Conservation (phyloP, 2,113 vertebrate genomes). For the Centropus bengalensis region DNA sequence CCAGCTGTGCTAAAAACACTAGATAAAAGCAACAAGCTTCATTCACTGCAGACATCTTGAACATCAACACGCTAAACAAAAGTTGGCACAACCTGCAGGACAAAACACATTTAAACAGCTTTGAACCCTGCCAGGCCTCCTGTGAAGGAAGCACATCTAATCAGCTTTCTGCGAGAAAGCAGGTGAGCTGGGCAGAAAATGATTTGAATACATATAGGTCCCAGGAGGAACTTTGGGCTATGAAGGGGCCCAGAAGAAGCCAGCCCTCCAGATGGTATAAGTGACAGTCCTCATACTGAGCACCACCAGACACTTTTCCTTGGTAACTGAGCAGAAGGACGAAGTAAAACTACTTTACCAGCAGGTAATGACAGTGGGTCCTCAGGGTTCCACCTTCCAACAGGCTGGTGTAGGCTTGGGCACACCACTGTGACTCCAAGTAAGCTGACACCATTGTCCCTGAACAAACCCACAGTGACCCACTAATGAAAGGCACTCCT, state of each 20-base stretch:
- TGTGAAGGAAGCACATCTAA: not conserved
- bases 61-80: not conserved
- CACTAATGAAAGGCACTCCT: not conserved
- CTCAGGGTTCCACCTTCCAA: not conserved
- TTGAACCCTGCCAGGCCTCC: not conserved
- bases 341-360: not conserved
- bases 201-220: not conserved
- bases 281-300: not conserved
- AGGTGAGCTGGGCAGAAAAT: not conserved
- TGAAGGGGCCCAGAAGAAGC: not conserved
- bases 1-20: not conserved
- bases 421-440: rapidly evolving
- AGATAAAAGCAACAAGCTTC: not conserved
- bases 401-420: not conserved
- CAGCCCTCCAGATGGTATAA: rapidly evolving
- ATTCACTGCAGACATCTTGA: not conserved
- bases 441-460: not conserved
- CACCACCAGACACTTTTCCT: not conserved
- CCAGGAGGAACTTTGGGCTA: not conserved
- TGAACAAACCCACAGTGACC: not conserved
- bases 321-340: not conserved
- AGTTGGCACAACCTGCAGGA: not conserved
- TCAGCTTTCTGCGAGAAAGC: not conserved
- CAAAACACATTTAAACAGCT: not conserved
- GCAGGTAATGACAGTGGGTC: not conserved